Conservation (phyloP, 2,888 invertebrate genomes). For the Strigamia crassipes region DNA sequence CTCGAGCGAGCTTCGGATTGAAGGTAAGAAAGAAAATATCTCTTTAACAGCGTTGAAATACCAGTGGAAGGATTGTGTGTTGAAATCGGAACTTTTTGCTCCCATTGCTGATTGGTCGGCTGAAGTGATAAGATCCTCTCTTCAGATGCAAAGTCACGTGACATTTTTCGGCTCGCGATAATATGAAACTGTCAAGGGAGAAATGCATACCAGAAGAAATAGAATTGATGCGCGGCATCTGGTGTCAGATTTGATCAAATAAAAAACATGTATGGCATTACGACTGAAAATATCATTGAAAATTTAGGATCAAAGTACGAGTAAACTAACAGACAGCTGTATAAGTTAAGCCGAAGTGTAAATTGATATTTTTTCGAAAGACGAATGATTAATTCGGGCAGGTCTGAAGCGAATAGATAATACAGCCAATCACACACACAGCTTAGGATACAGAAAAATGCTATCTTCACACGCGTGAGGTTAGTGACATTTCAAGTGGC, state of each 20-base stretch:
- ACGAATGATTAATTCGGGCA: too few relatives aligned
- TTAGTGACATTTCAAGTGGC: too few relatives aligned
- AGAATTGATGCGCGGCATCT: neutral
- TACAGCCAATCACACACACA: too few relatives aligned
- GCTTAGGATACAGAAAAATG: too few relatives aligned
- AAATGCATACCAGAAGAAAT: neutral
- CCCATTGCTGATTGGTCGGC: neutral
- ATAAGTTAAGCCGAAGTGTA: too few relatives aligned
- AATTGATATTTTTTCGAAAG: too few relatives aligned
- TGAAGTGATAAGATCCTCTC: neutral
- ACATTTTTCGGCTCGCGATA: neutral
- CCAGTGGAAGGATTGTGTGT: neutral
- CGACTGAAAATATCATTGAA: neutral
- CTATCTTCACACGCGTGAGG: too few relatives aligned
- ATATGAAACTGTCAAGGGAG: neutral
- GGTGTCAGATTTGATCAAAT: neutral
- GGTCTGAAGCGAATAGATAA: too few relatives aligned
- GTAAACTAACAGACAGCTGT: too few relatives aligned
- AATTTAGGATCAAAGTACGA: neutral
- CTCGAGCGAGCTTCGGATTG: neutral
- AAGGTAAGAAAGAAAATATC: slow-evolving; percentile 18
- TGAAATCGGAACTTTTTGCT: neutral
- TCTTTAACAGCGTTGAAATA: neutral
- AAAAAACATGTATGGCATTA: neutral
- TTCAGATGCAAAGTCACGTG: neutral